Evolutionary conservation across 2,888 invertebrate species (phyloP).

Genomic region (Melieria picta): DNA sequence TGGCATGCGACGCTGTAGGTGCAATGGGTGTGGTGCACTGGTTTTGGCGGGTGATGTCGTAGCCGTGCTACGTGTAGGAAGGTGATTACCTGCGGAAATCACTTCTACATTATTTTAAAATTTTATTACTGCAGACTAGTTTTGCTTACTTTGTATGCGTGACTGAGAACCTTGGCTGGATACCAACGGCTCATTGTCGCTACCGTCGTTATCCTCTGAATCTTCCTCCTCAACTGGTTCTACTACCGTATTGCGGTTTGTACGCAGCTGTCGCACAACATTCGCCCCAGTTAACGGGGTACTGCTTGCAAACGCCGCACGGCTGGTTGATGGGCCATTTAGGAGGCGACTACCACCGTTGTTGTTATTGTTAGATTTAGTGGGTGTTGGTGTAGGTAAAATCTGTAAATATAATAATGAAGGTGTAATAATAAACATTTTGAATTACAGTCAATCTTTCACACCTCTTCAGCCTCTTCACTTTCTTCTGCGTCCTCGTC

Average conservation of each 20-base stretch:
- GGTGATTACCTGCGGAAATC: conserved; percentile 28
- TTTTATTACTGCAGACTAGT: neutral
- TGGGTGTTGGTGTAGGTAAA: conserved; percentile 57
- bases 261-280: conserved; percentile 57
- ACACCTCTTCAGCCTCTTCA: conserved; percentile 51
- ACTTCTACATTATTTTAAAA: neutral
- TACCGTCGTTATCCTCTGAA: conserved; percentile 55
- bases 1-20: conserved; percentile 48
- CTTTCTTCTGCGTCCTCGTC: conserved; percentile 56
- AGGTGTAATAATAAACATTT: neutral
- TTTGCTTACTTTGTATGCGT: conserved; percentile 20
- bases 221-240: conserved; percentile 52
- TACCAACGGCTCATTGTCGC: conserved; percentile 61
- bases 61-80: conserved; percentile 14
- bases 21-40: conserved; percentile 53
- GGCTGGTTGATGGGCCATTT: conserved; percentile 54
- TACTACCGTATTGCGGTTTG: conserved; percentile 62
- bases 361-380: conserved; percentile 49
- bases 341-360: conserved; percentile 33
- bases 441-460: neutral
- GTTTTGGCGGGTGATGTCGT: conserved; percentile 34
- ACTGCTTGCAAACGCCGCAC: conserved; percentile 46
- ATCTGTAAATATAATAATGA: conserved; percentile 47
- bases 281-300: conserved; percentile 30
- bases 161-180: conserved; percentile 52